phyloP scores from a whole-genome alignment of 2,797 vertebrate species.

The Sebastes miniatus region DNA sequence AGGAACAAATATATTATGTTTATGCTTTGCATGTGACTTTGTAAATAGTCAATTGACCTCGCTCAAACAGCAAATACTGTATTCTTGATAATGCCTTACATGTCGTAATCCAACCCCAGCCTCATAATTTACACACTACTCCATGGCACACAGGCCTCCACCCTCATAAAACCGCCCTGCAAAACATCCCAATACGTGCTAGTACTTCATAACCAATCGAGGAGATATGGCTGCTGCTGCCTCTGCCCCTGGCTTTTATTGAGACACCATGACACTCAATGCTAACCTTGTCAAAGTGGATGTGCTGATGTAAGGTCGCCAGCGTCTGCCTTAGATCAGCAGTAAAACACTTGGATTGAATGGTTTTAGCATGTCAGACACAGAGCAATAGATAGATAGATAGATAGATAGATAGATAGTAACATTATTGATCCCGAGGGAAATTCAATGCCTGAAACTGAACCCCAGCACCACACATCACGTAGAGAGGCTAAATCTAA shows the following conservation, averaged over 20 bases:
- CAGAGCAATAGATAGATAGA: not conserved
- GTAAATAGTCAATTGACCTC: constrained; percentile 5
- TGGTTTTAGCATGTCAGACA: not conserved
- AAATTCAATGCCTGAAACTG: not conserved
- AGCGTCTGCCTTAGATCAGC: constrained; percentile 7
- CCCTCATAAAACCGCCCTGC: constrained; percentile 33
- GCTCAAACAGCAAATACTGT: not conserved
- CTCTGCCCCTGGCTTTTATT: constrained; percentile 49
- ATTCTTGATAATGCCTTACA: not conserved
- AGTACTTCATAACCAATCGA: constrained; percentile 42
- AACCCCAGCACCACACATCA: too few relatives aligned
- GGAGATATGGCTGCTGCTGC: constrained; percentile 15
- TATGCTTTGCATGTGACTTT: not conserved
- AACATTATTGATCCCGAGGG: too few relatives aligned
- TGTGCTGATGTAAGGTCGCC: constrained; percentile 40
- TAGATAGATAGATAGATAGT: too few relatives aligned
- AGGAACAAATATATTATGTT: not conserved
- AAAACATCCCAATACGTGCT: constrained; percentile 5
- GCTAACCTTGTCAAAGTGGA: constrained; percentile 39
- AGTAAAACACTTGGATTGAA: constrained; percentile 18
- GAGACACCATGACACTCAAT: constrained; percentile 23
- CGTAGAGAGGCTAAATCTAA: not conserved
- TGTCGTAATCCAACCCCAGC: not conserved
- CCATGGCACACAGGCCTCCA: not conserved
- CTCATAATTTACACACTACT: constrained; percentile 18